Percentiles rank a stretch among this genome's conserved stretches.
These are phyloP conservation scores for Plecotus auritus DNA, from an alignment of 2,113 vertebrate genomes.

Conservation along the genomic window DNA sequence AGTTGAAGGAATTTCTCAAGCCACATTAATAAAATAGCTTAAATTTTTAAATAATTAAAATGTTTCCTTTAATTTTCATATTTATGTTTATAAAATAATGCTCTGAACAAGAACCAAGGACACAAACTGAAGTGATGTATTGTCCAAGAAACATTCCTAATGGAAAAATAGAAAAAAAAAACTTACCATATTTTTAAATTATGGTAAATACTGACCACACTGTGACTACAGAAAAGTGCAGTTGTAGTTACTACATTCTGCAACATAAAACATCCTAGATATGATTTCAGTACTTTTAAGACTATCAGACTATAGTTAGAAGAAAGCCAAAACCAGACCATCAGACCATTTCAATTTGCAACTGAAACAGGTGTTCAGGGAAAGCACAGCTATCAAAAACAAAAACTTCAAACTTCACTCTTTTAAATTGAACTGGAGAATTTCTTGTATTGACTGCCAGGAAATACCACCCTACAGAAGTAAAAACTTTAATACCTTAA, in stretches of 20 bases:
- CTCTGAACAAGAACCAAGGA: neutral
- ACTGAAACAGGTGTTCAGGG: neutral
- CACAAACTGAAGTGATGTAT: neutral
- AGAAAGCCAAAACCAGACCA: neutral
- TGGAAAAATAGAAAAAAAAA: neutral
- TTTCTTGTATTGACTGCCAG: neutral
- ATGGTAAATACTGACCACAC: neutral
- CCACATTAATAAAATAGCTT: neutral
- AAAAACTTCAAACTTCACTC: neutral
- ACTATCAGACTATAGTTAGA: neutral
- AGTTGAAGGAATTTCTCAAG: neutral
- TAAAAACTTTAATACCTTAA: neutral
- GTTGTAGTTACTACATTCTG: neutral
- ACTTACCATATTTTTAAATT: neutral
- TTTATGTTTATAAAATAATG: constrained; percentile 16
- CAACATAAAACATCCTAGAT: neutral
- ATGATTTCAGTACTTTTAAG: neutral
- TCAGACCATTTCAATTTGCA: neutral
- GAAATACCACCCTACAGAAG: neutral
- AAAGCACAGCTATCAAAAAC: neutral
- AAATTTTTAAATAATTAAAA: constrained; percentile 42
- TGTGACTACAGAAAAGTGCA: neutral
- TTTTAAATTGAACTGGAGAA: neutral
- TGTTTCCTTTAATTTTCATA: neutral
- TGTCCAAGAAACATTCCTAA: neutral